Base-by-base conservation (phyloP, 2,797 vertebrate species). In the Rallus crepitans region DNA sequence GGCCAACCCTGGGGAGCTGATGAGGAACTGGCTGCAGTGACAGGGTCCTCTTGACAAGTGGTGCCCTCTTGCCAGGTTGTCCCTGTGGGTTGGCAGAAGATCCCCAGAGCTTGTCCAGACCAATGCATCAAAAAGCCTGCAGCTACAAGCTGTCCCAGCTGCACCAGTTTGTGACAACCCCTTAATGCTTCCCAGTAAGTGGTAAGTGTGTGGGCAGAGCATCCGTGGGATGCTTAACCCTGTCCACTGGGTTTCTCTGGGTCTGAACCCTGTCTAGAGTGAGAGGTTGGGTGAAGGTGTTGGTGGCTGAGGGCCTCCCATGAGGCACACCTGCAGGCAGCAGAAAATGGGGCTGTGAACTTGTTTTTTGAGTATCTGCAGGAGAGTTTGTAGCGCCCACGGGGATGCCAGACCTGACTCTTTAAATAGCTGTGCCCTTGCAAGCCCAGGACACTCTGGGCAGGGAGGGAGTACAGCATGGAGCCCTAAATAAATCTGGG, bases 101-200 rank as follows among this genome's bases (percentile, higher is more conserved):
- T 80, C 70, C 88, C 66, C 60, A 60, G 89, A 75, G 73, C n/a
- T 68, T 57, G 42, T 90, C 83, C 77, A 82, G 89, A 50, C 23
- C n/a, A 18, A 17, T 3, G 70, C 39, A 78, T 82, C 63, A 40
- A 87, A 88, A 70, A 94, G 37, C 56, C 52, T 23, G 12, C 63
- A 75, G 86, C 75, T 59, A 42, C 75, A 89, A 68, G 61, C 78
- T 45, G 42, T 40, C 40, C 70, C 75, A 61, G 61, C 64, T 82
- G 78, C 92, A 59, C 57, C 40, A 66, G 72, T 57, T 80, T 66
- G 31, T 12, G 57, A 60, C 66, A 63, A 85, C 82, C 40, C 68
- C 35, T 16, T 66, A 90, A 72, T 78, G 40, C 72, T 77, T 97
- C 90, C 93, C 68, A 89, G 60, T 91, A 59, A 80, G 85, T 93